Base-by-base conservation (phyloP, 2,888 invertebrate genomes). In the Mythimna albipuncta region DNA sequence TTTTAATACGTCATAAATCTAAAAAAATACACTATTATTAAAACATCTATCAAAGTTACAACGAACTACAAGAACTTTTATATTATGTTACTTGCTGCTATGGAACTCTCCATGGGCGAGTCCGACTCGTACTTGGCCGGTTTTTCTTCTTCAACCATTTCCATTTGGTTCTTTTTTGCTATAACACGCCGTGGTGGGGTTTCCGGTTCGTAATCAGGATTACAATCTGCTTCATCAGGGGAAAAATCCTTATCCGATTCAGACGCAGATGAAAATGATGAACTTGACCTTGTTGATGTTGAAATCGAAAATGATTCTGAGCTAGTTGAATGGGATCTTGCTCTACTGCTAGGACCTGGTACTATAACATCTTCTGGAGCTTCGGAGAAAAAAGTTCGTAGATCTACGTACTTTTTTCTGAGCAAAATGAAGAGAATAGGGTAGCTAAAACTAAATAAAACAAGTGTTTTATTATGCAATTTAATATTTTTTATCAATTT, bases 121-220 rank as follows among this genome's bases (percentile, higher is more conserved):
- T n/a, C n/a, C n/a, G n/a, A n/a, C n/a, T n/a, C n/a, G n/a, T n/a
- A n/a, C n/a, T n/a, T n/a, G n/a, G n/a, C n/a, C n/a, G n/a, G n/a
- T n/a, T 75, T 81, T 75, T 84, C 80, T 75, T 66, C 69, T 77
- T 82, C 78, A 72, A 85, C 19, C n/a, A 64, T 61, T 64, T 77
- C 77, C 11, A 61, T 35, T 32, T 62, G 41, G 44, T 75, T 73
- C 0, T 72, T 81, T 73, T 81, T 84, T 59, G 71, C 54, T 35
- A 84, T 73, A 0, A 79, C 64, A 77, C 62, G 74, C 57, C 69
- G 1, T 4, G 77, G 74, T 74, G 77, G 66, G 50, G 69, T 77
- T 77, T 1, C 62, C 1, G 55, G 64, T 69, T 69, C 55, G 0
- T 74, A 74, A 62, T 77, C 77, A 62, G 74, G 74, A 77, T 77